Evolutionary conservation across 2,888 invertebrate genomes (phyloP).

Genomic region (Panzeria rudis): DNA sequence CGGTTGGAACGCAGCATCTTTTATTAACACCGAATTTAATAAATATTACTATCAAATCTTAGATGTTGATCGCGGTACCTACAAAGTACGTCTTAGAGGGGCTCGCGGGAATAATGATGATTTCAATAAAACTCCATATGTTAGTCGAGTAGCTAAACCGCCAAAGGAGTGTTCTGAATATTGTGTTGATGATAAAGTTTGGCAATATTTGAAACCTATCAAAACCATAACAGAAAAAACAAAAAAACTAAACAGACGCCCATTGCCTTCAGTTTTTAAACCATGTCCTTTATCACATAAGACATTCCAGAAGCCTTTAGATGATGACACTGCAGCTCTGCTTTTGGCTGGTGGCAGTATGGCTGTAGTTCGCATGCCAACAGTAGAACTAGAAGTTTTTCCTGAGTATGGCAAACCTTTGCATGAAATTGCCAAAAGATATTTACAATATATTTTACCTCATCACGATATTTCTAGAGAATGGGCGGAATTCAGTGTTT

Average conservation of each 20-base stretch:
- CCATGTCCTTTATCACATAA: conserved; percentile 83
- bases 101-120: conserved; percentile 79
- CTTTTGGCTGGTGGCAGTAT: conserved; percentile 79
- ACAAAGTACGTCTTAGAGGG: conserved; percentile 79
- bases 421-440: conserved; percentile 81
- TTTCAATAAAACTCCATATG: conserved; percentile 77
- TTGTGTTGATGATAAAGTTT: conserved; percentile 77
- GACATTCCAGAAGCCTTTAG: conserved; percentile 77
- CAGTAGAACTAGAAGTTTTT: conserved; percentile 81
- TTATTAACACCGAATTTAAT: conserved; percentile 80
- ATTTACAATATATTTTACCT: conserved; percentile 82
- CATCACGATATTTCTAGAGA: conserved; percentile 81
- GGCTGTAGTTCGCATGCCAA: conserved; percentile 82
- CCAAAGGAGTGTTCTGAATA: conserved; percentile 17
- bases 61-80: conserved; percentile 77
- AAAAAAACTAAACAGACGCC: conserved; percentile 76
- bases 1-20: conserved; percentile 82
- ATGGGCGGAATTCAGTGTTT: conserved; percentile 83
- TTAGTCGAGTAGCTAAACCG: conserved; percentile 67
- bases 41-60: conserved; percentile 82
- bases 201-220: conserved; percentile 76
- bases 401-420: conserved; percentile 80
- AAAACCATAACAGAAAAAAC: conserved; percentile 74
- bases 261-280: conserved; percentile 77
- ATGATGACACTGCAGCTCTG: conserved; percentile 79